Base-by-base conservation (phyloP, 2,888 invertebrate genomes). In the Heteromyza rotundicornis region DNA sequence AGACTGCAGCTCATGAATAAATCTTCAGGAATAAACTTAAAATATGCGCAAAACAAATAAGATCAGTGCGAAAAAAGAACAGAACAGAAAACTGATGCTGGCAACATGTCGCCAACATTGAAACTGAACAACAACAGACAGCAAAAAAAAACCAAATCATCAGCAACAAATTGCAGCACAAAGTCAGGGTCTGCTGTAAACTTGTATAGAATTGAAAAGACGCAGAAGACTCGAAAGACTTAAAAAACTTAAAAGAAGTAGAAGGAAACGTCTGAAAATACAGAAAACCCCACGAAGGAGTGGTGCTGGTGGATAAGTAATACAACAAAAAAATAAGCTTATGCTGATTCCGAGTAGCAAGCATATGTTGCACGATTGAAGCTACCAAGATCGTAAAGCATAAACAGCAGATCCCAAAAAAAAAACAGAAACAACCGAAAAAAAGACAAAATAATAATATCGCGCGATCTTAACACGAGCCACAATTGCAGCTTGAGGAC, bases 41-140 rank as follows among this genome's bases (percentile, higher is more conserved):
- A 74, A 71, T 70, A 76, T 74, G 74, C 73, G 66, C 63, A 27
- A 72, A 76, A 67, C 74, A 76, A 74, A 74, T 74, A 74, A 76
- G 71, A 73, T 65, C 66, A 67, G 17, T 64, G 60, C 68, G 27
- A 23, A 56, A 56, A 19, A n/a, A 55, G 63, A 64, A 67, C 60
- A 64, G 64, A 60, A 52, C 23, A 44, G 16, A 40, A 32, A 54
- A 54, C 36, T 27, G 23, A 36, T 23, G 44, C 58, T 59, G 52
- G 58, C 58, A 59, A 52, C 58, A 52, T 44, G 58, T 59, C 50
- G 51, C 57, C 57, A 57, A 51, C 57, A 57, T 57, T 36, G 22
- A 32, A 22, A 23, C 58, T n/a, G 64, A 66, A 49, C 52, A 50
- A 8, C 47, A 54, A 20, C 27, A 23, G n/a, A 14, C n/a, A 7